Evolutionary conservation across 2,113 vertebrate genomes (phyloP), one percentile per base, ranked within the genome.

Genomic region (Siphamia tubifer): DNA sequence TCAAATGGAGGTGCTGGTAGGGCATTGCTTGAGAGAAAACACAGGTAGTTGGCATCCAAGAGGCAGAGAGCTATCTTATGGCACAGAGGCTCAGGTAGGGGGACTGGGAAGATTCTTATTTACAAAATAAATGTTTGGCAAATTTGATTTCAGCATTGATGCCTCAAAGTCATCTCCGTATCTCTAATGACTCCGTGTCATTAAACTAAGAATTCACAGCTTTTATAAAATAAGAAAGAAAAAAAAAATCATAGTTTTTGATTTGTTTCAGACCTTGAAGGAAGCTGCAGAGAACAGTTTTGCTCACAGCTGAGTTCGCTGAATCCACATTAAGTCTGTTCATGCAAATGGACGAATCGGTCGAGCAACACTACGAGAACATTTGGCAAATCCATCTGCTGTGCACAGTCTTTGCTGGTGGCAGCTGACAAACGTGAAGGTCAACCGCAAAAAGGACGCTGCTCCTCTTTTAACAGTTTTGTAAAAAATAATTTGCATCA

Each of bases 111-210:
- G 72, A 79, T 74, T 87, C 72, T 84, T 86, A 90, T 90, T 89
- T 88, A 89, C 85, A 79, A 78, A 85, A 87, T 87, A 88, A 74
- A 81, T 75, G 89, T 92, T 89, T 89, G 84, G 85, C 86, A 87
- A 85, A 74, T 72, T 52, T 31, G 28, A 70, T 76, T 76, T 84
- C 48, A 8, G 47, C 65, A 40, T 23, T 35, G 62, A 83, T 39
- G 80, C 69, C 82, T 72, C 60, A 23, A 57, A 77, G 71, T 64
- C 73, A 62, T 67, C 47, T 38, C 0, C 27, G 47, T 77, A 35
- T 65, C 61, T 60, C 39, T 16, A 25, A 40, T 32, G 77, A 61
- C 81, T 86, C 34, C 0, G 25, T 2, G 38, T 40, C 77, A 67
- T 45, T 63, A 56, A 56, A 67, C 54, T 23, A 36, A 55, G 61